Evolutionary conservation across 2,888 invertebrate genomes (phyloP).

Genomic region (Plebejus argus): DNA sequence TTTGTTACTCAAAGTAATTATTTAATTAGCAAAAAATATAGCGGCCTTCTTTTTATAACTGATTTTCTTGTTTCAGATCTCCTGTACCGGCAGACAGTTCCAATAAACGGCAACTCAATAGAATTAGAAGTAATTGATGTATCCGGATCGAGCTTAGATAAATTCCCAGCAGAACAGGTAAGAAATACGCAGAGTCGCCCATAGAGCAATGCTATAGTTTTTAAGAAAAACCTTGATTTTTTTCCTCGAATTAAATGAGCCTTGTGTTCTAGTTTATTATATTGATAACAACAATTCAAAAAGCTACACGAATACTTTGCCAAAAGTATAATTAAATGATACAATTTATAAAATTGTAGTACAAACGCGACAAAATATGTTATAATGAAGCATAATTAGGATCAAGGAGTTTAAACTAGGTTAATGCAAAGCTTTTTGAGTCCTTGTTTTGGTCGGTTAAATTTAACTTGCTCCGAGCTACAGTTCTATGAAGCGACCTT

Average conservation of each 20-base stretch:
- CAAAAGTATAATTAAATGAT: background rate
- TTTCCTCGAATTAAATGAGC: background rate
- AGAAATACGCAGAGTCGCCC: background rate
- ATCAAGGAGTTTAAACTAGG: constrained; percentile 48
- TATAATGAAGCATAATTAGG: constrained; percentile 34
- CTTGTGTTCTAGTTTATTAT: background rate
- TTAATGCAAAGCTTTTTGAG: constrained; percentile 49
- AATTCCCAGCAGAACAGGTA: constrained; percentile 82
- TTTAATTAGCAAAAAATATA: background rate
- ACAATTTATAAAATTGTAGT: background rate
- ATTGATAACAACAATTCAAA: background rate
- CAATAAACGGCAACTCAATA: constrained; percentile 85
- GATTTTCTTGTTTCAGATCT: constrained; percentile 82
- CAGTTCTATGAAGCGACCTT: constrained; percentile 56
- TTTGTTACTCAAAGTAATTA: background rate
- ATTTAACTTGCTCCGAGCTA: constrained; percentile 56
- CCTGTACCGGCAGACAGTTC: constrained; percentile 87
- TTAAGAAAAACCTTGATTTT: background rate
- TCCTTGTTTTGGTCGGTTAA: constrained; percentile 53
- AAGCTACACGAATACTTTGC: background rate
- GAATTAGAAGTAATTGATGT: constrained; percentile 91
- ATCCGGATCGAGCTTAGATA: constrained; percentile 85
- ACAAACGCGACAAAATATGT: constrained; percentile 1
- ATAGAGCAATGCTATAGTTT: background rate
- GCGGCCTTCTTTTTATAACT: background rate